These are phyloP conservation scores for Lepidotrigona ventralis DNA, from an alignment of 1,140 invertebrate genomes.

Conservation along the genomic window DNA sequence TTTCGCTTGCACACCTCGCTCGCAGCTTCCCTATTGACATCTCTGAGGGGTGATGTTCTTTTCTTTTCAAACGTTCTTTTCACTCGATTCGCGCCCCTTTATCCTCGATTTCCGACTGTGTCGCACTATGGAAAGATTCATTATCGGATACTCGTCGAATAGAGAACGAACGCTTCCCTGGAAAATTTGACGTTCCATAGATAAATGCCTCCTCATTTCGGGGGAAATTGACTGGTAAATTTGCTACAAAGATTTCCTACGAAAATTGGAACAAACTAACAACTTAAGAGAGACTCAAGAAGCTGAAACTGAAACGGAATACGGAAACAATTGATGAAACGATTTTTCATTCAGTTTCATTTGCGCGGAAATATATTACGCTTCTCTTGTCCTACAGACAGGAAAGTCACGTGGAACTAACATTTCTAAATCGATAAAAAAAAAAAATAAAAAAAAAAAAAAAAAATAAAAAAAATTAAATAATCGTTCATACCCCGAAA, in stretches of 20 bases:
- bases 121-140: neutral
- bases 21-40: neutral
- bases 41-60: neutral
- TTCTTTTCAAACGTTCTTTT: neutral
- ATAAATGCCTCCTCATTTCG: too few relatives aligned
- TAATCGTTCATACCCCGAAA: slow-evolving; percentile 1
- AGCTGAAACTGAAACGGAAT: too few relatives aligned
- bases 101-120: neutral
- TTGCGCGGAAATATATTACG: neutral
- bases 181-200: neutral
- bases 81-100: neutral
- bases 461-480: neutral
- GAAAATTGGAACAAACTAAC: too few relatives aligned
- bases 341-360: too few relatives aligned
- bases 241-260: neutral
- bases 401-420: neutral
- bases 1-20: neutral
- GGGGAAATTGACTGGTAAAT: neutral
- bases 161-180: neutral
- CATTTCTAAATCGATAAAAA: neutral
- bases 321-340: too few relatives aligned
- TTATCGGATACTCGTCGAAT: neutral
- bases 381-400: neutral
- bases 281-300: too few relatives aligned
- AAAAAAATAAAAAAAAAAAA: too few relatives aligned